Conservation (phyloP, 2,888 invertebrate genomes). For the Philhelius pedissequus region DNA sequence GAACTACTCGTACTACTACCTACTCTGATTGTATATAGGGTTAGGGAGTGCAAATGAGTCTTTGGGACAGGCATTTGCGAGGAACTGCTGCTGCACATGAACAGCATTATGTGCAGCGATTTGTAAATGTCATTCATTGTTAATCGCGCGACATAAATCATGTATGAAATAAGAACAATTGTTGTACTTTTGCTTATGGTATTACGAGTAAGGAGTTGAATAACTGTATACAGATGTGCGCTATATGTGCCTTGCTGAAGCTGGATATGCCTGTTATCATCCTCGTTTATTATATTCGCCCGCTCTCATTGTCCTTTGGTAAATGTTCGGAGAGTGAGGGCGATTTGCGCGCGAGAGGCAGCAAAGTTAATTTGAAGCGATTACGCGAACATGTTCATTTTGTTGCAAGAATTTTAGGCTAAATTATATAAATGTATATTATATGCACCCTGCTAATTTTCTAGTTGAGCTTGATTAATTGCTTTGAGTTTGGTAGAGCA, state of each 20-base stretch:
- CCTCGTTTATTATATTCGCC: not conserved
- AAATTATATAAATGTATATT: not conserved
- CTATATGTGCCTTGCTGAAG: not conserved
- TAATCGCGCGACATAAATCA: conserved; percentile 65
- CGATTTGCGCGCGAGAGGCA: not conserved
- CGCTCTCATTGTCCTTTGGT: not conserved
- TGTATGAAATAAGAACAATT: conserved; percentile 67
- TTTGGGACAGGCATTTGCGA: not conserved
- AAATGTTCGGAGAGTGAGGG: not conserved
- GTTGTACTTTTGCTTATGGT: conserved; percentile 12
- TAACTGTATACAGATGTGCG: not conserved
- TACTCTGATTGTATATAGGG: not conserved
- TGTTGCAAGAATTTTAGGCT: conserved; percentile 32
- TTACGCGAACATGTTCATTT: conserved; percentile 64
- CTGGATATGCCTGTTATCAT: not conserved
- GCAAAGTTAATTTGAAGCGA: conserved; percentile 59
- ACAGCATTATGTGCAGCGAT: conserved; percentile 49
- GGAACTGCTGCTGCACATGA: not conserved
- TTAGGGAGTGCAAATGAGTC: not conserved
- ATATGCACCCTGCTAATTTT: not conserved
- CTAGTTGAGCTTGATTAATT: conserved; percentile 25
- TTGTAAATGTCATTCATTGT: conserved; percentile 66
- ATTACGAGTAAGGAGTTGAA: not conserved
- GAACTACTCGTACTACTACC: not conserved
- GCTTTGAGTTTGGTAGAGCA: not conserved